Conservation (phyloP, 2,797 vertebrate genomes). For the Poecilia wingei region DNA sequence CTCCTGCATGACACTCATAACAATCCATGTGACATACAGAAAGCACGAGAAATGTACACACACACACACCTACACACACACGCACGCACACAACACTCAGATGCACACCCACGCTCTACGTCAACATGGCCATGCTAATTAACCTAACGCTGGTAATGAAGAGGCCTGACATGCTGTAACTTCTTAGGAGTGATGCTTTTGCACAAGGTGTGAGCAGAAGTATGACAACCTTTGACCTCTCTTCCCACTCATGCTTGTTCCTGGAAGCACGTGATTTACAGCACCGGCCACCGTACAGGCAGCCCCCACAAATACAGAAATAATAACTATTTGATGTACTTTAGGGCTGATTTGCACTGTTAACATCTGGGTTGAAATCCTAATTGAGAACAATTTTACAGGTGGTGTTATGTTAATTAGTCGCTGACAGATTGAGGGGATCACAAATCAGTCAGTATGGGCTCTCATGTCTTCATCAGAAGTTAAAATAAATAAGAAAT, state of each 20-base stretch:
- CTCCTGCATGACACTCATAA: conserved; percentile 61
- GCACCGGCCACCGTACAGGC: background rate
- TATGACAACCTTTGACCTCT: conserved; percentile 47
- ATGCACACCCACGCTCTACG: conserved; percentile 2
- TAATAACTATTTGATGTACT: background rate
- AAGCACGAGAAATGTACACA: conserved; percentile 10
- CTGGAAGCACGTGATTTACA: conserved; percentile 7
- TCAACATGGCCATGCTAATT: conserved; percentile 65
- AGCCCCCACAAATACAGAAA: conserved; percentile 9
- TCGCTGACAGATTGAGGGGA: background rate
- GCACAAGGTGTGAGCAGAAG: conserved; percentile 46
- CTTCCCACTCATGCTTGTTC: conserved; percentile 23
- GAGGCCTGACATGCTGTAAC: conserved; percentile 51
- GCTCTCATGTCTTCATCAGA: background rate
- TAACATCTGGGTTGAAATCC: background rate
- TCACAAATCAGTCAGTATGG: background rate
- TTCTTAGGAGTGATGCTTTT: conserved; percentile 55
- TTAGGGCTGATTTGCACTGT: background rate
- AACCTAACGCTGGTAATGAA: conserved; percentile 65
- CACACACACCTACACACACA: conserved; percentile 14
- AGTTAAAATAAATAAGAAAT: background rate
- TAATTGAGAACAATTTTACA: background rate
- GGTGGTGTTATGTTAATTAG: background rate
- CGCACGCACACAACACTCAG: conserved; percentile 4
- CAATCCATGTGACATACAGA: conserved; percentile 51